Percentiles rank a stretch among this genome's conserved stretches.
phyloP scores from a whole-genome alignment of 2,797 vertebrate species.

The Tokudaia muenninki region DNA sequence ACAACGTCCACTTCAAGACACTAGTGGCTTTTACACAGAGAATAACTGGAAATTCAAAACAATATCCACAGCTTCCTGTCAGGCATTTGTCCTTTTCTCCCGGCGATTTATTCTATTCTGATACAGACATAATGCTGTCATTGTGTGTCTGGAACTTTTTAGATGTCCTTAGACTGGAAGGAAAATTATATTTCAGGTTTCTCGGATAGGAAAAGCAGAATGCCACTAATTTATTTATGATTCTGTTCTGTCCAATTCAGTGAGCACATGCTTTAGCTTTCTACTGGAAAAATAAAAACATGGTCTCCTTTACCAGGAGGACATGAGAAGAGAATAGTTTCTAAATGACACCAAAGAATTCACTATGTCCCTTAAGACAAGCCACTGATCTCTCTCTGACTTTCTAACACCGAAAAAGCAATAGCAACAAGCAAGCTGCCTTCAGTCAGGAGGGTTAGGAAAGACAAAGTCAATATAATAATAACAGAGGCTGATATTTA shows the following conservation, averaged over 20 bases:
- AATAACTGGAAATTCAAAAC: conserved; percentile 69
- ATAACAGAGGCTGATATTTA: neutral
- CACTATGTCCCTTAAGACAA: neutral
- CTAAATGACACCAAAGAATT: conserved; percentile 48
- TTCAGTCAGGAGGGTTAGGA: conserved; percentile 9
- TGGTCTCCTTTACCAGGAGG: conserved; percentile 22
- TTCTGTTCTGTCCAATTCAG: conserved; percentile 62
- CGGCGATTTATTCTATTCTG: conserved; percentile 50
- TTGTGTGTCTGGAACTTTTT: conserved; percentile 62
- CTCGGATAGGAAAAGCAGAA: conserved; percentile 60
- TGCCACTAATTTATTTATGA: conserved; percentile 74
- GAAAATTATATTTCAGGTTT: conserved; percentile 65
- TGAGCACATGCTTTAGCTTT: conserved; percentile 24
- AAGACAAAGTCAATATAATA: neutral
- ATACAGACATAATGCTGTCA: neutral
- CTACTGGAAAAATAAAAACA: conserved; percentile 66
- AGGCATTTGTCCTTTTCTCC: neutral
- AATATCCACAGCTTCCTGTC: conserved; percentile 21
- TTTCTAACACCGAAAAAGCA: conserved; percentile 19
- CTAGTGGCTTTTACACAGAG: conserved; percentile 69
- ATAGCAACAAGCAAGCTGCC: neutral
- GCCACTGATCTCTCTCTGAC: neutral
- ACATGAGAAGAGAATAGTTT: conserved; percentile 45
- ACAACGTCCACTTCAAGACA: conserved; percentile 50
- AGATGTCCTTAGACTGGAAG: conserved; percentile 67